A percentile compares a stretch with the other conserved stretches of the same genome.
These are phyloP conservation scores for Drosophila histrio DNA, from an alignment of 2,888 invertebrate genomes.

Conservation along the genomic window DNA sequence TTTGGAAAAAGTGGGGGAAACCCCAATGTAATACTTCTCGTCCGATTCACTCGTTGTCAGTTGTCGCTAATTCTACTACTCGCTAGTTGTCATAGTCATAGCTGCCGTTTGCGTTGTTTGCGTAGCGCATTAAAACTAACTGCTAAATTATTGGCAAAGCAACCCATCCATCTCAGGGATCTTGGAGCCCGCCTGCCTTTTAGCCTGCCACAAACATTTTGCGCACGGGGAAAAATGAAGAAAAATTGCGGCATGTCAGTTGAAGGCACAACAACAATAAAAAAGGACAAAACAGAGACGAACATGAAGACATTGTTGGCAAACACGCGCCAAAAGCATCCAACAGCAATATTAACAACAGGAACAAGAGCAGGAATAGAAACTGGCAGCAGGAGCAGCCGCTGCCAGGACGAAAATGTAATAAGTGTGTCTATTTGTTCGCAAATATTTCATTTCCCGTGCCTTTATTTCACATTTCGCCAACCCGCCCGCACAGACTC, in stretches of 20 bases:
- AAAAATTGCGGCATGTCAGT: constrained; percentile 76
- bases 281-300: constrained; percentile 60
- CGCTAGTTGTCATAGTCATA: constrained; percentile 13
- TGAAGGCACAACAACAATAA: constrained; percentile 75
- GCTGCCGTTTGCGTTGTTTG: constrained; percentile 14
- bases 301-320: constrained; percentile 67
- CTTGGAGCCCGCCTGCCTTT: constrained; percentile 19
- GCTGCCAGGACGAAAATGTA: constrained; percentile 65
- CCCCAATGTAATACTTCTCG: not conserved
- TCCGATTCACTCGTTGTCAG: not conserved
- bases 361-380: constrained; percentile 2
- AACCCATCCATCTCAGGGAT: constrained; percentile 71
- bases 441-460: constrained; percentile 80
- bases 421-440: constrained; percentile 81
- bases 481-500: constrained; percentile 16
- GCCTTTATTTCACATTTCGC: constrained; percentile 53
- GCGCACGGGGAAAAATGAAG: constrained; percentile 62
- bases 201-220: constrained; percentile 22
- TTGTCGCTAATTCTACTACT: not conserved
- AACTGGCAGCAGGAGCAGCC: not conserved
- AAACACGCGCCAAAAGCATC: constrained; percentile 74
- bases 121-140: constrained; percentile 73
- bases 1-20: not conserved
- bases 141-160: constrained; percentile 74
- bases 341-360: constrained; percentile 59